Evolutionary conservation across 2,113 vertebrate genomes (phyloP).

Genomic region (Procapra przewalskii): DNA sequence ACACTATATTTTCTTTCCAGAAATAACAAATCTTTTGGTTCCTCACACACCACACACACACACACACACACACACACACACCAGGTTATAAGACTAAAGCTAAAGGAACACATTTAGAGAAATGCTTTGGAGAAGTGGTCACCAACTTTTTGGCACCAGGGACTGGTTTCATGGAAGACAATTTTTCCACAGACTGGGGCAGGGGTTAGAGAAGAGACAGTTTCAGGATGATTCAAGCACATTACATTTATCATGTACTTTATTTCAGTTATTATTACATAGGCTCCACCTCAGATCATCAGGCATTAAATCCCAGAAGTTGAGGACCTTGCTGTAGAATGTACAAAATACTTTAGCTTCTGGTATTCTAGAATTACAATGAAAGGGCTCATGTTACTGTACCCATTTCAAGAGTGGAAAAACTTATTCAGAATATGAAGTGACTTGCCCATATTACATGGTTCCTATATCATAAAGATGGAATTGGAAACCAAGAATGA

Average conservation of each 20-base stretch:
- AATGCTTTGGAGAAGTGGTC: not conserved
- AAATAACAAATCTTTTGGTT: not conserved
- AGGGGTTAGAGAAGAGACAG: not conserved
- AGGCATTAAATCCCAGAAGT: not conserved
- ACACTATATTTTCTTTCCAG: not conserved
- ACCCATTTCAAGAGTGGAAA: not conserved
- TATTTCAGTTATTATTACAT: not conserved
- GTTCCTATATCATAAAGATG: not conserved
- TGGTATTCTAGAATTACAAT: not conserved
- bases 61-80: not conserved
- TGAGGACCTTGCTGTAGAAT: not conserved
- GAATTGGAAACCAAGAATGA: not conserved
- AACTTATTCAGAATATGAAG: not conserved
- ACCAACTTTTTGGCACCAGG: not conserved
- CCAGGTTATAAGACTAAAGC: not conserved
- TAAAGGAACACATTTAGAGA: not conserved
- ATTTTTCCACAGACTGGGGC: not conserved
- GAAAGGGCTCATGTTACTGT: not conserved
- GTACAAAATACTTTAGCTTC: not conserved
- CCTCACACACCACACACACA: not conserved
- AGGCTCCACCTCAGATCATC: not conserved
- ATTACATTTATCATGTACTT: not conserved
- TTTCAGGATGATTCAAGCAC: not conserved
- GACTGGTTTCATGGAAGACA: not conserved
- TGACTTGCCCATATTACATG: not conserved